A percentile compares a stretch with the other conserved stretches of the same genome.
phyloP scores from a whole-genome alignment of 2,888 invertebrate species.

The Portevinia maculata region DNA sequence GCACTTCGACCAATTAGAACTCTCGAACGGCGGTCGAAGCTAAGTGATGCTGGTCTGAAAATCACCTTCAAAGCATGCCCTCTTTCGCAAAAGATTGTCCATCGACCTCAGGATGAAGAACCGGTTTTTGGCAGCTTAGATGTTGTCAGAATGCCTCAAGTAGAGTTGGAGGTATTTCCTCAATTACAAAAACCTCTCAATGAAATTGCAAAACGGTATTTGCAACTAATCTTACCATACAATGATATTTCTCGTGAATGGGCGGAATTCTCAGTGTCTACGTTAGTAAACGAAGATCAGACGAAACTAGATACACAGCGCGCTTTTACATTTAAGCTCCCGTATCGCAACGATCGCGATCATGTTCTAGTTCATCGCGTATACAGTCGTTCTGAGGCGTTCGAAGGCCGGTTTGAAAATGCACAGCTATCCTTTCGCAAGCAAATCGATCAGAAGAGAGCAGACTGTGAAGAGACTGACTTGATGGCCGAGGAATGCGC shows the following conservation, averaged over 20 bases:
- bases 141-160: constrained; percentile 80
- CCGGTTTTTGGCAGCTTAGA: constrained; percentile 80
- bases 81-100: constrained; percentile 79
- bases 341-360: constrained; percentile 85
- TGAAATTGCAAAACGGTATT: constrained; percentile 81
- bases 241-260: constrained; percentile 81
- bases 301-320: constrained; percentile 68
- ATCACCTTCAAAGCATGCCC: constrained; percentile 80
- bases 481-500: constrained; percentile 79
- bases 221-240: constrained; percentile 81
- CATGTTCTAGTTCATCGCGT: constrained; percentile 84
- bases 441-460: constrained; percentile 61
- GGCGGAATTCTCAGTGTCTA: constrained; percentile 82
- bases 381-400: constrained; percentile 80
- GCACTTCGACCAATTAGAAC: constrained; percentile 77
- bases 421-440: constrained; percentile 78
- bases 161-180: constrained; percentile 81
- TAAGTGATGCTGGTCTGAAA: constrained; percentile 77
- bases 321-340: constrained; percentile 84
- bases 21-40: constrained; percentile 73
- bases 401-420: constrained; percentile 78
- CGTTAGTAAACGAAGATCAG: constrained; percentile 75
- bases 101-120: constrained; percentile 79
- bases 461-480: constrained; percentile 25
- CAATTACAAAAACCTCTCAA: constrained; percentile 79